A percentile compares a stretch with the other conserved stretches of the same genome.
Conservation (phyloP, 2,888 invertebrate genomes). For the Apantesis nais region DNA sequence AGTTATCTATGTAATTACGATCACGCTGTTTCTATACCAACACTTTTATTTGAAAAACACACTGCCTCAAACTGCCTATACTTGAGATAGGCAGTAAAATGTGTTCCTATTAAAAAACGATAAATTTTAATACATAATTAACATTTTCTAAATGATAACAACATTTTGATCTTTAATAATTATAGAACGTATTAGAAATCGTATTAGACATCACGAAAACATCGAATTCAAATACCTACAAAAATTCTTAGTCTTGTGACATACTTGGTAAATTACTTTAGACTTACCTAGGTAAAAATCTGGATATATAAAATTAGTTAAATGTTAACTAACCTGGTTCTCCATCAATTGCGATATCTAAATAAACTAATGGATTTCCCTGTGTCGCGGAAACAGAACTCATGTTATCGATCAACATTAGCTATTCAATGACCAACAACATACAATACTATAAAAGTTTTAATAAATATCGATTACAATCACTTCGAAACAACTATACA, state of each 20-base stretch:
- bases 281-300: not conserved
- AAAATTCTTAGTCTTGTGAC: not conserved
- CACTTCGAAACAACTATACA: conserved; percentile 1
- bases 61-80: not conserved
- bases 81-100: not conserved
- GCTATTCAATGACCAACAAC: conserved; percentile 4
- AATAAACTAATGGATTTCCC: conserved; percentile 88
- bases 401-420: conserved; percentile 59
- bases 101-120: not conserved
- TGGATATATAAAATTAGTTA: not conserved
- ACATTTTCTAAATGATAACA: not conserved
- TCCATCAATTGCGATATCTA: conserved; percentile 89
- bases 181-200: no score
- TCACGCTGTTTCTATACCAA: not conserved
- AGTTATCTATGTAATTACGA: not conserved
- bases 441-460: not conserved
- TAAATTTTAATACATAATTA: not conserved
- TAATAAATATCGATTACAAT: conserved; percentile 8
- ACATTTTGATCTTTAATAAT: not conserved
- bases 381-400: conserved; percentile 52
- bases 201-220: not conserved
- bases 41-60: not conserved
- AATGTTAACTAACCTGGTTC: conserved; percentile 86
- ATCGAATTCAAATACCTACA: not conserved
- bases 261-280: not conserved